Conservation (phyloP, 2,113 vertebrate genomes). For the Vulpes vulpes region DNA sequence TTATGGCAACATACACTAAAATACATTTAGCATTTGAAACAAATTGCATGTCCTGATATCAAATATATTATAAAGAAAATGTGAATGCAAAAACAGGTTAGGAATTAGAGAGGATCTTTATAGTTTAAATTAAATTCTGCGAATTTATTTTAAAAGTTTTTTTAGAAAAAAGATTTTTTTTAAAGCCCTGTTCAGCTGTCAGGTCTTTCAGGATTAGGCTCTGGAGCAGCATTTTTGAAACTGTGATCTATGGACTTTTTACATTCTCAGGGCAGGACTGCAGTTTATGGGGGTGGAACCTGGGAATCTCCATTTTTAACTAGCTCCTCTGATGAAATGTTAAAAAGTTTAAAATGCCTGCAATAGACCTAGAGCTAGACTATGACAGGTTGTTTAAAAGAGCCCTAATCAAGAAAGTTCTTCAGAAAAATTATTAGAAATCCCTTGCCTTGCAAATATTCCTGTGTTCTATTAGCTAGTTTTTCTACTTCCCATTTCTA, state of each 20-base stretch:
- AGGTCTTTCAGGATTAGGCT: neutral
- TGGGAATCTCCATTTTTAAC: neutral
- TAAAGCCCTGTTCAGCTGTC: neutral
- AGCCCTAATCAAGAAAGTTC: neutral
- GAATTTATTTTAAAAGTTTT: neutral
- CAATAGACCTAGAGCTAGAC: neutral
- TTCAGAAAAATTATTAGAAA: slow-evolving; percentile 15
- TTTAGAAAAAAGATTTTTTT: neutral
- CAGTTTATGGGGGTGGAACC: neutral
- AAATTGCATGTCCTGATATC: neutral
- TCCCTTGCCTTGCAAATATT: neutral
- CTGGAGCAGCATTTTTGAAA: neutral
- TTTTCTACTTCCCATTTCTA: neutral
- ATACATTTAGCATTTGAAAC: neutral
- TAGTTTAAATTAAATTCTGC: neutral
- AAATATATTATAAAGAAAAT: neutral
- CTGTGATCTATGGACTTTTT: neutral
- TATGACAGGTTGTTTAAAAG: neutral
- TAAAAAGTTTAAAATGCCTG: neutral
- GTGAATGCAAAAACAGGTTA: neutral
- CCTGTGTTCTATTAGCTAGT: neutral
- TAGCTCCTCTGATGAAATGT: neutral
- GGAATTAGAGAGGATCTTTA: neutral
- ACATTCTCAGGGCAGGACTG: neutral
- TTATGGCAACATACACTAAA: neutral